Percentiles rank a stretch among this genome's conserved stretches.
Conservation (phyloP, 30 jellyfish, hydroid and myxozoan species). For the Catostylus mosaicus region DNA sequence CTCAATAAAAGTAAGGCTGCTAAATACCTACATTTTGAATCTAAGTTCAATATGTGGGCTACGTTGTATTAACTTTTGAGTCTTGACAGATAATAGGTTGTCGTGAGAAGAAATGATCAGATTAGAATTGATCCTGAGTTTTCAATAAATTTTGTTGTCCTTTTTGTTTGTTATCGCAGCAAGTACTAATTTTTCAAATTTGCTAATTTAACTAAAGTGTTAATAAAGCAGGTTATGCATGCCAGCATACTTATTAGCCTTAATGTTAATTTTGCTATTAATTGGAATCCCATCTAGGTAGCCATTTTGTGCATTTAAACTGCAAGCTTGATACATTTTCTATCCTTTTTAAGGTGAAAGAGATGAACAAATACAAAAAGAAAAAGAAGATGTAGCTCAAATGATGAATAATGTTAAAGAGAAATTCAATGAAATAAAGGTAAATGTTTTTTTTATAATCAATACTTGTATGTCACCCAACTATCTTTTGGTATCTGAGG, state of each 20-base stretch:
- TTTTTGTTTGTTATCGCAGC: no score
- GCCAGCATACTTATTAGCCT: background rate
- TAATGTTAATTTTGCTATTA: background rate
- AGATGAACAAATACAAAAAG: slow-evolving; percentile 12
- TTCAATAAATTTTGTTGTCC: no score
- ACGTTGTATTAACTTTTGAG: background rate
- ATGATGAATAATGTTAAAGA: background rate
- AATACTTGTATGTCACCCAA: no score
- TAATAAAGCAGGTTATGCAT: background rate
- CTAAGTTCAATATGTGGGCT: no score
- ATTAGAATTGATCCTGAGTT: background rate
- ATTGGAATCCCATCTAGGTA: no score
- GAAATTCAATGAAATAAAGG: background rate
- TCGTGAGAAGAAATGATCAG: background rate
- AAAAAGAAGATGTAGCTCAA: slow-evolving; percentile 30
- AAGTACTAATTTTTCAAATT: no score
- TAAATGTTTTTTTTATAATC: no score
- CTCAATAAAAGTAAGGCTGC: background rate
- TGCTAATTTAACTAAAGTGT: no score
- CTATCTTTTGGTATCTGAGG: no score
- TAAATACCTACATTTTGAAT: background rate
- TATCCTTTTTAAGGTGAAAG: background rate
- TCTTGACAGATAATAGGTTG: background rate
- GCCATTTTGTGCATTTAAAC: no score
- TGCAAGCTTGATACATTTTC: no score